Evolutionary conservation across 1,140 invertebrate genomes (phyloP), one percentile per base, ranked within the genome.

Genomic region (Sitophilus oryzae): DNA sequence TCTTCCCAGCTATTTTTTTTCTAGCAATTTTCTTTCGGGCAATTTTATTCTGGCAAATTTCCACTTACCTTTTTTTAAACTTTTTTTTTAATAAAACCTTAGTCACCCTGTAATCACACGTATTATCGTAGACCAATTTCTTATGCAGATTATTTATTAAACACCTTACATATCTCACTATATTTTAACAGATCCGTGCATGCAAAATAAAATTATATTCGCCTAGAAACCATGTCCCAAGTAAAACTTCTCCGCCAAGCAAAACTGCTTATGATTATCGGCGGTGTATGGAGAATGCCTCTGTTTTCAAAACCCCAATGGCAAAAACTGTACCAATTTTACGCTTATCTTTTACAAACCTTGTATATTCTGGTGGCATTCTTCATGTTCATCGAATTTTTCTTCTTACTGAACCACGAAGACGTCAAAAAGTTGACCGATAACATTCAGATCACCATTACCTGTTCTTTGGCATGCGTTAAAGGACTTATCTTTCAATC

Each of bases 381-480:
- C 19, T 14, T 34, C 3, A 46, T 46, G 44, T 35, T 16, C 1
- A 5, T 16, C 10, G 44, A 46, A 46, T 35, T 46, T 10, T 35
- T 46, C 18, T 46, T 34, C 25, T 25, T 46, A 19, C 10, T 46
- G 10, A 16, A n/a, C 6, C 16, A 18, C 18, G 22, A 46, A 35
- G 44, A 46, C 19, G 25, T 35, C 2, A 46, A 35, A 35, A 46
- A 46, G 16, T 14, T 46, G n/a, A 46, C 44, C 9, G 44, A 46
- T 25, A 46, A 35, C n/a, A 34, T 46, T 14, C 3, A 16, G 23
- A 46, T 46, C 19, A 35, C 44, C 8, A 46, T 46, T 11, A 46
- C 23, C 1, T 46, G 44, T 35, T 46, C 23, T 1, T 6, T 46
- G 11, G 23, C 30, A 18, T 23, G n/a, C 3, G 23, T 46, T 4